A percentile compares a stretch with the other conserved stretches of the same genome.
These are phyloP conservation scores for Hypomecis atomaria DNA, from an alignment of 2,888 invertebrate genomes.

Conservation along the genomic window DNA sequence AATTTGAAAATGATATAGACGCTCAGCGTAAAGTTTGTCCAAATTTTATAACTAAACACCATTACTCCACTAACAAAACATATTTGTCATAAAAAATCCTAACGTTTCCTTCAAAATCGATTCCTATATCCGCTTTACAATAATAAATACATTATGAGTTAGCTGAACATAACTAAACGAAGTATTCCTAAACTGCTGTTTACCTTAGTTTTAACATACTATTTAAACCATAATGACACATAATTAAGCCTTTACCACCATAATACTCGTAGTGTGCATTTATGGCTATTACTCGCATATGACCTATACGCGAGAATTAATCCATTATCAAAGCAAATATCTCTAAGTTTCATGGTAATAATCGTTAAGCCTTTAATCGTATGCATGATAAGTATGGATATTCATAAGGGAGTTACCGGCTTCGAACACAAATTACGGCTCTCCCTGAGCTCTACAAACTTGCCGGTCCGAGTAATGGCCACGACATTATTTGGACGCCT, in stretches of 20 bases:
- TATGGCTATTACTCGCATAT: constrained; percentile 9
- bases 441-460: constrained; percentile 26
- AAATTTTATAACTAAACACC: too few species aligned
- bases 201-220: too few species aligned
- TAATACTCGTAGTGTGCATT: not conserved
- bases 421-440: constrained; percentile 24
- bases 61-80: too few species aligned
- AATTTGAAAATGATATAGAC: too few species aligned
- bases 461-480: constrained; percentile 37
- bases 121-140: too few species aligned
- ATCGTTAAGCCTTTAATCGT: constrained; percentile 7
- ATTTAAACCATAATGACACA: not conserved
- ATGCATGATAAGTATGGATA: constrained; percentile 12
- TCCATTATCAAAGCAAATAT: constrained; percentile 12
- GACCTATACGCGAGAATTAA: constrained; percentile 9
- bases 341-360: constrained; percentile 9
- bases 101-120: too few species aligned
- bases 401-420: constrained; percentile 11
- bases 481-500: constrained; percentile 41
- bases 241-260: not conserved
- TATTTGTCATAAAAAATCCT: too few species aligned
- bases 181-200: too few species aligned
- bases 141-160: too few species aligned
- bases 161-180: too few species aligned
- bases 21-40: too few species aligned